These are phyloP conservation scores for Apantesis nais DNA, from an alignment of 2,888 invertebrate genomes.

Conservation along the genomic window DNA sequence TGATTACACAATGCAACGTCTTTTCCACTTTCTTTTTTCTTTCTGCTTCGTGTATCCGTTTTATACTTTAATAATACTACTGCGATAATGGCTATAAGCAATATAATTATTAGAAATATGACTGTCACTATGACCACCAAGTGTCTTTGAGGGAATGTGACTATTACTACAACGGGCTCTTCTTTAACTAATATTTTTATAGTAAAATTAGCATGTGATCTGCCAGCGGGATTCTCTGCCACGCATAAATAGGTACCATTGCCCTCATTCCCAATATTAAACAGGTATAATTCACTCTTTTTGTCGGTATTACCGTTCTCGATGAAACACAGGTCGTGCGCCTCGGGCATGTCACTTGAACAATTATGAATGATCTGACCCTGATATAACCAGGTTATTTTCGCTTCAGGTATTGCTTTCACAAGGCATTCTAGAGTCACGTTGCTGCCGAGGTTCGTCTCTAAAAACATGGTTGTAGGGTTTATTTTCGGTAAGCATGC, in stretches of 20 bases:
- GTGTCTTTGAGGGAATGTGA: conserved; percentile 89
- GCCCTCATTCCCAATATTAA: conserved; percentile 91
- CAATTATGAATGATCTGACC: conserved; percentile 92
- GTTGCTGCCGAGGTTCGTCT: conserved; percentile 92
- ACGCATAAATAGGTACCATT: conserved; percentile 95
- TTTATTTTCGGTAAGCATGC: conserved; percentile 93
- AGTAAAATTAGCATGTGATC: conserved; percentile 92
- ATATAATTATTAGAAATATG: conserved; percentile 87
- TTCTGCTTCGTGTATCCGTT: conserved; percentile 77
- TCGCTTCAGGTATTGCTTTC: conserved; percentile 92
- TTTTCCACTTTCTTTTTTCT: conserved; percentile 87
- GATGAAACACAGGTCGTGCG: conserved; percentile 89
- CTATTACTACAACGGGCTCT: conserved; percentile 88
- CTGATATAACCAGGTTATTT: conserved; percentile 93
- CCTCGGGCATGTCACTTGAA: conserved; percentile 87
- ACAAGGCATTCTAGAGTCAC: conserved; percentile 93
- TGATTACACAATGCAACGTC: conserved; percentile 87
- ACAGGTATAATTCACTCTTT: conserved; percentile 91
- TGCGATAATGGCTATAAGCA: conserved; percentile 88
- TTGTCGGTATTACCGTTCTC: conserved; percentile 91
- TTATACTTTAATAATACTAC: conserved; percentile 86
- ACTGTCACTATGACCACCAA: conserved; percentile 89
- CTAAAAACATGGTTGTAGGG: conserved; percentile 90
- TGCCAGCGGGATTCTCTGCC: conserved; percentile 94
- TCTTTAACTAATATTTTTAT: conserved; percentile 91